Evolutionary conservation across 2,888 invertebrate species (phyloP), one percentile per base, ranked within the genome.

Genomic region (Phyto melanocephala): DNA sequence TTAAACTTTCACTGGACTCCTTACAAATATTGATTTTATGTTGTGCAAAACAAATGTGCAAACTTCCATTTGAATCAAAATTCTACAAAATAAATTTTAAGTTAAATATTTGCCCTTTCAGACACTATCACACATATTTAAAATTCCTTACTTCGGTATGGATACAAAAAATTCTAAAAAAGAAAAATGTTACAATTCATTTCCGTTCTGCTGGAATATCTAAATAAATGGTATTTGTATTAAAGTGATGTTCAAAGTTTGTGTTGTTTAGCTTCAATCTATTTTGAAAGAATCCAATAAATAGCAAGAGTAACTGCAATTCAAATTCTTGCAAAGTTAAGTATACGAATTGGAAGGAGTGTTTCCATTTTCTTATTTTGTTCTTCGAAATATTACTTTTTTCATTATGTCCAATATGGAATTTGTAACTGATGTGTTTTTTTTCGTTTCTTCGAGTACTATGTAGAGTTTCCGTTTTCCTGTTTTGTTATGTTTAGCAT

Each of bases 391-490:
- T 10, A 20, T 6, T 13, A 5, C 22, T 24, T 28, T 60, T 35
- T 22, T 11, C 22, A 62, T 77, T 45, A 35, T 28, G 28, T n/a
- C 58, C 56, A 60, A 28, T 62, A 45, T 4, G 60, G 50, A 60
- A n/a, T 60, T 67, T 47, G 13, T 56, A 28, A 35, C 33, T 58
- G 45, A 20, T 71, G 35, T 33, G 28, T 17, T 24, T 17, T 17
- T 17, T 28, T 17, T 33, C 13, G 17, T 13, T 10, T 33, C 13
- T 63, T 62, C 13, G 22, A 45, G 47, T 40, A 65, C 15, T 58
- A 52, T 35, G 45, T 62, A 68, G 50, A 40, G 52, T 68, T 70
- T 77, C 62, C 77, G 68, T 60, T 52, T 68, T 68, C 6, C 76
- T 42, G 68, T 40, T 58, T 60, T 58, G 13, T 13, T 60, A 50